Base-by-base conservation (phyloP, 2,797 vertebrate species). In the Pangasius larnaudii region DNA sequence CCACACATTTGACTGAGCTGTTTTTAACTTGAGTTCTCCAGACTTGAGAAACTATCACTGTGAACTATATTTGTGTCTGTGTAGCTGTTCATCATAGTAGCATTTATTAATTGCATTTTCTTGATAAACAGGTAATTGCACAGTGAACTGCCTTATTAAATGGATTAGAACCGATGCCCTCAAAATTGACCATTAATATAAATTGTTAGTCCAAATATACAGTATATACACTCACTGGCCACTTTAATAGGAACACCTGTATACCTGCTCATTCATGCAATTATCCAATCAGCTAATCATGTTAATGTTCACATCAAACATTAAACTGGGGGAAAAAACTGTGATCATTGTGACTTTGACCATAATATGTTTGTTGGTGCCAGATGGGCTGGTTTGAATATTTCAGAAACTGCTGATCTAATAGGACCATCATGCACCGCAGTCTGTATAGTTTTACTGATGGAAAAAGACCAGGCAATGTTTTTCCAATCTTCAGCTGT, bases 1-100 rank as follows among this genome's bases (percentile, higher is more conserved):
- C 14, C 58, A 56, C 58, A 67, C 10, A 4, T 53, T 56, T 56
- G 59, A 85, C 22, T 39, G 46, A 77, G 30, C 69, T 56, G 80
- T 75, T 77, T 87, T 65, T 84, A 67, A 84, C 24, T 27, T 65
- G 19, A 49, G 11, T 61, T 81, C 56, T 39, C 6, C 79, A 59
- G 10, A 39, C n/a, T 27, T 88, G 24, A 49, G 39, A 82, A 63
- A 46, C 80, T 42, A 46, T 18, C 39, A 42, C 51, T 36, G 30
- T 36, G 77, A 80, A 58, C 19, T 56, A 33, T 33, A 78, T 79
- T 56, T 79, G 51, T 56, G 75, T 22, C 18, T 36, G 77, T 58
- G 49, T n/a, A 56, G 51, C n/a, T 56, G 75, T 53, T 33, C 49
- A 33, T 56, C n/a, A 19, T 18, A 53, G 49, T 22, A 79, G 18